Evolutionary conservation across 2,113 vertebrate species (phyloP).

Genomic region (Misgurnus mizolepis): DNA sequence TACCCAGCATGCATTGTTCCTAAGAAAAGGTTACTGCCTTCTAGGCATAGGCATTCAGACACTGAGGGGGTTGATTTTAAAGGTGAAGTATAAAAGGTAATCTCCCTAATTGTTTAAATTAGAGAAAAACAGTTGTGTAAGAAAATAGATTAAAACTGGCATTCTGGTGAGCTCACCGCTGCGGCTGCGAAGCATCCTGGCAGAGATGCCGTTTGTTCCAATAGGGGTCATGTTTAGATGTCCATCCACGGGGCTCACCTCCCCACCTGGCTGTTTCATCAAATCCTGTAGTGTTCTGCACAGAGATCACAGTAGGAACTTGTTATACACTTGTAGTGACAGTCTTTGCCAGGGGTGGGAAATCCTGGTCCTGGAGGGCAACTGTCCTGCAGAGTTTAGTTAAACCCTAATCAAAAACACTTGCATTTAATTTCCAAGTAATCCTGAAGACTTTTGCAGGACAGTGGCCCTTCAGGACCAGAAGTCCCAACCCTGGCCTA

Average conservation of each 20-base stretch:
- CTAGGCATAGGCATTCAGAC: not conserved
- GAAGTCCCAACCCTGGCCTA: too few relatives aligned
- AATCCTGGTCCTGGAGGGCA: too few relatives aligned
- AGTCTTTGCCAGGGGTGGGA: too few relatives aligned
- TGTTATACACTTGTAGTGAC: not conserved
- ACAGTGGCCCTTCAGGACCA: too few relatives aligned
- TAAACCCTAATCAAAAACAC: too few relatives aligned
- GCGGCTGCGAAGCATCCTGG: conserved; percentile 72
- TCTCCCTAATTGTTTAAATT: not conserved
- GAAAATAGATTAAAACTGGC: not conserved
- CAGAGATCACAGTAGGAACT: not conserved
- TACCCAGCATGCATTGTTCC: not conserved
- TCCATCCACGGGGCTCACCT: conserved; percentile 63
- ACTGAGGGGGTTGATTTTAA: not conserved
- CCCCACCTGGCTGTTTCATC: conserved; percentile 73
- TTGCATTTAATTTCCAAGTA: too few relatives aligned
- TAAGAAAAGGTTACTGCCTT: not conserved
- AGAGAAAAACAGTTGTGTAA: not conserved
- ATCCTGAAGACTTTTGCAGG: too few relatives aligned
- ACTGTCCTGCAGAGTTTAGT: too few relatives aligned
- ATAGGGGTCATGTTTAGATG: conserved; percentile 48
- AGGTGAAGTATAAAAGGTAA: not conserved
- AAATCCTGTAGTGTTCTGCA: conserved; percentile 73
- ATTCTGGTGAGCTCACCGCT: conserved; percentile 67
- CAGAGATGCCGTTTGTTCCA: conserved; percentile 68